phyloP scores from a whole-genome alignment of 2,113 vertebrate species.

The Lepisosteus oculatus region DNA sequence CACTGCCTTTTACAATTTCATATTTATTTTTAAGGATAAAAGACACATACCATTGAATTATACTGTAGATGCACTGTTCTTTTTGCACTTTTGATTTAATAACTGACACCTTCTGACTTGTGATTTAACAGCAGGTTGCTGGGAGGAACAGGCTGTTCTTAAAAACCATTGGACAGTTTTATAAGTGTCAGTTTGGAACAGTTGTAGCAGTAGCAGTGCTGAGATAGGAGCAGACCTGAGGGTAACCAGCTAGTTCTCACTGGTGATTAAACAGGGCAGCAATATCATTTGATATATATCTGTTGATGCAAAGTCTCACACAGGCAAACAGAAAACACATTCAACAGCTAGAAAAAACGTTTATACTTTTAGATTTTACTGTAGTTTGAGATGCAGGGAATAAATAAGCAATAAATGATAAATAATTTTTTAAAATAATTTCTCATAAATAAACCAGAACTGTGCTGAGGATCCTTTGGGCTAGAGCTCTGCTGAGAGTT shows the following conservation, averaged over 20 bases:
- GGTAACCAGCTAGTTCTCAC: conserved; percentile 59
- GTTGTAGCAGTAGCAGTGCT: not conserved
- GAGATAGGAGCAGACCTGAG: conserved; percentile 32
- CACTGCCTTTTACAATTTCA: conserved; percentile 10
- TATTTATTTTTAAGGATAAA: not conserved
- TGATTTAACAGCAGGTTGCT: conserved; percentile 15
- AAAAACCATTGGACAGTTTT: conserved; percentile 24
- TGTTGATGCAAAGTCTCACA: conserved; percentile 41
- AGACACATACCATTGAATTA: conserved; percentile 33
- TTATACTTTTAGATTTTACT: no score
- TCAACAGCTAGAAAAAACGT: no score
- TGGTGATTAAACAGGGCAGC: conserved; percentile 49
- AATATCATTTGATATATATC: conserved; percentile 54
- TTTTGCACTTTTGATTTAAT: not conserved
- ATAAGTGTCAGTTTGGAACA: conserved; percentile 39
- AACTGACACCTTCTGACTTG: conserved; percentile 1
- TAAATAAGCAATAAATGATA: no score
- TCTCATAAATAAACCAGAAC: no score
- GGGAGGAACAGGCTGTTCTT: conserved; percentile 36
- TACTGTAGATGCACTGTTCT: conserved; percentile 29
- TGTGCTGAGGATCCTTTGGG: no score
- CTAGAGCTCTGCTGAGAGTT: no score
- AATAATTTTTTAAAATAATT: no score
- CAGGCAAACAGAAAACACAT: no score
- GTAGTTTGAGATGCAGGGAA: no score